Evolutionary conservation across 2,888 invertebrate species (phyloP).

Genomic region (Drosophila peninsularis): DNA sequence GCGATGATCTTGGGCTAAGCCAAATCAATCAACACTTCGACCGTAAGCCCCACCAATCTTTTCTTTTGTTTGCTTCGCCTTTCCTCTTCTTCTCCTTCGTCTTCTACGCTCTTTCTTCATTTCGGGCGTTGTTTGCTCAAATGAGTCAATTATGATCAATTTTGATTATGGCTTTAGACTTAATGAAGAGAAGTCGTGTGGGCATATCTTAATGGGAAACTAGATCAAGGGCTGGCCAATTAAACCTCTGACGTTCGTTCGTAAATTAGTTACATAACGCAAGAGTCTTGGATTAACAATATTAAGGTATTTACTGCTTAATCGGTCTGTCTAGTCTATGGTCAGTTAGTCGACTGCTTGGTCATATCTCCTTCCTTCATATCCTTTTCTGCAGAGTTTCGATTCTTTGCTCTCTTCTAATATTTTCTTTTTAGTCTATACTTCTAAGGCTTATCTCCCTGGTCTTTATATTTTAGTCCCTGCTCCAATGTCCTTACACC

Average conservation of each 20-base stretch:
- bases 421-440: too few species aligned
- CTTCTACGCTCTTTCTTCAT: too few species aligned
- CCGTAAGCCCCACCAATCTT: constrained; percentile 17
- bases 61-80: constrained; percentile 1
- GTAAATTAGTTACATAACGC: not conserved
- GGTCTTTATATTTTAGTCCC: too few species aligned
- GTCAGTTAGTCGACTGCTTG: not conserved
- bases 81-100: not conserved
- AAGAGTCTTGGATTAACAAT: not conserved
- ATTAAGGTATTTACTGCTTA: not conserved
- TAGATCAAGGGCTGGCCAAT: constrained; percentile 13
- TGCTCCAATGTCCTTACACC: too few species aligned
- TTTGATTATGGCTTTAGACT: constrained; percentile 19
- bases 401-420: not conserved
- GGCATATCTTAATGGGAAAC: constrained; percentile 1
- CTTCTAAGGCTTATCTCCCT: too few species aligned
- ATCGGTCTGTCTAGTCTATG: not conserved
- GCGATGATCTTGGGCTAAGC: constrained; percentile 43
- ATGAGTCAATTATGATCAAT: constrained; percentile 22
- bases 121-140: constrained; percentile 17
- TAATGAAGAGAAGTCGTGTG: constrained; percentile 13
- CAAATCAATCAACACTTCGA: constrained; percentile 41
- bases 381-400: too few species aligned
- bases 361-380: not conserved
- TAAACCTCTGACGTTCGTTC: not conserved